phyloP scores from a whole-genome alignment of 2,797 vertebrate genomes.

The Lacerta agilis region DNA sequence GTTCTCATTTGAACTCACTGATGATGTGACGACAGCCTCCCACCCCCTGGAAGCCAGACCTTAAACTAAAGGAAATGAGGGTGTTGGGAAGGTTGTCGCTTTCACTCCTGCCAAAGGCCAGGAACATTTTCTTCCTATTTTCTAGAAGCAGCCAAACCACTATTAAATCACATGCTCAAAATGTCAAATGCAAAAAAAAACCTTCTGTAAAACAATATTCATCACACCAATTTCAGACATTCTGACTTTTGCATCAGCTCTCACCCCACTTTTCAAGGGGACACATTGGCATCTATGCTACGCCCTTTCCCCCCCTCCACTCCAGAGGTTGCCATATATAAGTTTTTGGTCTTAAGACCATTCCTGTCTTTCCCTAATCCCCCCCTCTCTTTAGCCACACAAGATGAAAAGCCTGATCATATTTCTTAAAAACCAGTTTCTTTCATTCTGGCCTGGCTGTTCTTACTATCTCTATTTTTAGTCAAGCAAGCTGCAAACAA shows the following conservation, averaged over 20 bases:
- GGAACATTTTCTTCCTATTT: conserved; percentile 65
- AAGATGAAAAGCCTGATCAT: not conserved
- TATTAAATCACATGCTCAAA: conserved; percentile 62
- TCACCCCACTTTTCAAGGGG: not conserved
- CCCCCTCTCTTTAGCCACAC: not conserved
- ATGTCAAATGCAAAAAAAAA: conserved; percentile 26
- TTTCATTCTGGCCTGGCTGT: conserved; percentile 8
- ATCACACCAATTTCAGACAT: conserved; percentile 19
- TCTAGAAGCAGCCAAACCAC: conserved; percentile 59
- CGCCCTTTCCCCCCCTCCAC: not conserved
- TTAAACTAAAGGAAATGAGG: conserved; percentile 61
- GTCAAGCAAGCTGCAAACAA: not conserved
- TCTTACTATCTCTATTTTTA: conserved; percentile 6
- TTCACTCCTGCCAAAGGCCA: conserved; percentile 62
- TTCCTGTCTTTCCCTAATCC: not conserved
- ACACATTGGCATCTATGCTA: not conserved
- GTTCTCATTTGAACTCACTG: conserved; percentile 63
- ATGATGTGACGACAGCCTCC: conserved; percentile 44
- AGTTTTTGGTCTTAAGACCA: not conserved
- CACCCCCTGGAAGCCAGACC: conserved; percentile 52
- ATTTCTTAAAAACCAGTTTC: conserved; percentile 4
- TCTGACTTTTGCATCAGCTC: not conserved
- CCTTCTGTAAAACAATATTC: conserved; percentile 33
- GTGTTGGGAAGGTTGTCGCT: conserved; percentile 61
- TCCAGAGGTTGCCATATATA: not conserved